These are phyloP conservation scores for Threskiornis aethiopicus DNA, from an alignment of 2,797 vertebrate genomes.

Conservation along the genomic window DNA sequence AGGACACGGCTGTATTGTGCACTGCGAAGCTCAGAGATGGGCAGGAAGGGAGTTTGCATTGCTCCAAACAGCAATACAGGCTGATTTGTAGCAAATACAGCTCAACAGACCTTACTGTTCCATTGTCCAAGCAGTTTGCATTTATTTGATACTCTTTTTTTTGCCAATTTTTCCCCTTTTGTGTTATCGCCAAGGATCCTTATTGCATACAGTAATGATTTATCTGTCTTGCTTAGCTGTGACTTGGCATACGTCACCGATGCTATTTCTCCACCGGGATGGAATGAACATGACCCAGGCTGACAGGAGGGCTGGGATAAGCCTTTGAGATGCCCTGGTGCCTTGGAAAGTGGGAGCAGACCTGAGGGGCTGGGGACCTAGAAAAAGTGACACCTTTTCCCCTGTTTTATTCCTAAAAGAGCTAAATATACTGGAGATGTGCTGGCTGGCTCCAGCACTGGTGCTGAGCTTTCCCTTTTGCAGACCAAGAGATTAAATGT, in stretches of 20 bases:
- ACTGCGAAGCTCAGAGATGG: not conserved
- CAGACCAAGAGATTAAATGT: not conserved
- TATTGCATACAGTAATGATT: not conserved
- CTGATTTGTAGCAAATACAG: not conserved
- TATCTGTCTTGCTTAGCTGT: not conserved
- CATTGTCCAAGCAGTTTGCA: not conserved
- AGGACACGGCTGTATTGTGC: not conserved
- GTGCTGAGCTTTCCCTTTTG: not conserved
- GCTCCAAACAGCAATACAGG: not conserved
- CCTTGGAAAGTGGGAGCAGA: not conserved
- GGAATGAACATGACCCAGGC: rapidly evolving
- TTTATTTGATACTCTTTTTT: not conserved
- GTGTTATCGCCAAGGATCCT: not conserved
- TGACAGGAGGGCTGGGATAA: not conserved
- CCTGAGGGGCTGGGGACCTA: not conserved
- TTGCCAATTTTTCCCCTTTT: not conserved
- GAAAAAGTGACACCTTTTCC: not conserved
- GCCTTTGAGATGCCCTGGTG: not conserved
- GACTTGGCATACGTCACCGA: not conserved
- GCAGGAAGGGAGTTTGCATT: not conserved
- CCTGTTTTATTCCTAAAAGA: not conserved
- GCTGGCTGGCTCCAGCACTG: not conserved
- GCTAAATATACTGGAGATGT: not conserved
- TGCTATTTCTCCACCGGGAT: not conserved
- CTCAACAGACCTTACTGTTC: not conserved